Evolutionary conservation across 2,888 invertebrate genomes (phyloP).

Genomic region (Galerucella nymphaeae): DNA sequence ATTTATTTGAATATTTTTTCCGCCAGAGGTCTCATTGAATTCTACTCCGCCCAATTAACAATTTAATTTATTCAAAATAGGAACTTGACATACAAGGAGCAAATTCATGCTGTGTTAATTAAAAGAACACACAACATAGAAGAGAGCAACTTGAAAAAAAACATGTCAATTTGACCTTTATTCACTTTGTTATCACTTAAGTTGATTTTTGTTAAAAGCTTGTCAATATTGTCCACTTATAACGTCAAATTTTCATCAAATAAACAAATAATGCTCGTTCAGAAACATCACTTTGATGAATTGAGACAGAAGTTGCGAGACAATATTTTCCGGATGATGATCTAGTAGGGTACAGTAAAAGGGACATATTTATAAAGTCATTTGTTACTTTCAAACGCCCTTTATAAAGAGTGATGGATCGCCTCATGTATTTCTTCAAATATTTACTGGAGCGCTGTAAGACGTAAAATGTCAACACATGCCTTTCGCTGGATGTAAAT

Average conservation of each 20-base stretch:
- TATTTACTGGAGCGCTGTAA: constrained; percentile 4
- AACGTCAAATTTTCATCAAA: neutral
- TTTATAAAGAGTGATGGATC: constrained; percentile 16
- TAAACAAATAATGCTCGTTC: neutral
- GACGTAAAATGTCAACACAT: constrained; percentile 18
- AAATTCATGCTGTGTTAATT: too few relatives aligned
- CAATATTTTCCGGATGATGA: constrained; percentile 15
- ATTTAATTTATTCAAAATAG: too few relatives aligned
- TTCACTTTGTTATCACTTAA: too few relatives aligned
- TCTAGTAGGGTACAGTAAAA: constrained; percentile 10
- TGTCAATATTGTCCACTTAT: too few relatives aligned
- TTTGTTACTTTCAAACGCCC: constrained; percentile 12
- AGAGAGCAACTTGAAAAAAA: too few relatives aligned
- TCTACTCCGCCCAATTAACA: too few relatives aligned
- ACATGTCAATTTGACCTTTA: too few relatives aligned
- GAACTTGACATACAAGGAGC: too few relatives aligned
- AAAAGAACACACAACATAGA: too few relatives aligned
- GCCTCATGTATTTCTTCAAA: constrained; percentile 18
- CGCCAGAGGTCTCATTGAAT: too few relatives aligned
- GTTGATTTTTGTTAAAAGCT: too few relatives aligned
- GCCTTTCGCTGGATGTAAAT: neutral
- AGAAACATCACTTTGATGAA: constrained; percentile 1
- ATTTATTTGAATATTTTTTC: too few relatives aligned
- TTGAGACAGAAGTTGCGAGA: neutral
- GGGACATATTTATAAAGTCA: constrained; percentile 21